Conservation (phyloP, 2,797 vertebrate species). For the Pagetopsis macropterus region DNA sequence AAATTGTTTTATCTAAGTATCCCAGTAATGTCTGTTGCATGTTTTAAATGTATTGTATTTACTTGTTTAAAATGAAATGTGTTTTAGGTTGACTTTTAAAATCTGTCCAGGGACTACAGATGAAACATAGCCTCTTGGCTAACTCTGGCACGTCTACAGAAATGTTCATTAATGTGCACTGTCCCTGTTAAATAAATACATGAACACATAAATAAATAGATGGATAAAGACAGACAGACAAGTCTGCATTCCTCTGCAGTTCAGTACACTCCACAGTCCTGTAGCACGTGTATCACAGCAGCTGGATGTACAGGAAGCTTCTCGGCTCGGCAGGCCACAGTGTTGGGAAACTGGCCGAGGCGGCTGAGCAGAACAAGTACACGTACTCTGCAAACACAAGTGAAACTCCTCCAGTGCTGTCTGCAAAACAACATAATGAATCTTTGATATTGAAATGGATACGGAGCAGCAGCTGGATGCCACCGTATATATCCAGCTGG, state of each 20-base stretch:
- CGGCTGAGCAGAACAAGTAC: constrained; percentile 40
- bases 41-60: too few relatives aligned
- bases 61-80: too few relatives aligned
- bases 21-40: too few relatives aligned
- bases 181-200: too few relatives aligned
- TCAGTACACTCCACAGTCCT: constrained; percentile 44
- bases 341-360: constrained; percentile 35
- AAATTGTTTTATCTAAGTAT: too few relatives aligned
- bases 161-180: too few relatives aligned
- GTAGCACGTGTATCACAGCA: constrained; percentile 83
- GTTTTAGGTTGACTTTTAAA: too few relatives aligned
- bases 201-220: neutral
- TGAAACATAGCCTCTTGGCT: too few relatives aligned
- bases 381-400: constrained; percentile 28
- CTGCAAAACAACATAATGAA: constrained; percentile 41
- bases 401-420: constrained; percentile 24
- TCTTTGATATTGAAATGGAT: constrained; percentile 57
- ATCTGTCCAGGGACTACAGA: too few relatives aligned
- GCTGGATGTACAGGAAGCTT: constrained; percentile 84
- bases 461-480: constrained; percentile 19
- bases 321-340: constrained; percentile 70
- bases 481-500: constrained; percentile 35
- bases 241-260: constrained; percentile 72
- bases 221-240: constrained; percentile 61
- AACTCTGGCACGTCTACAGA: too few relatives aligned